phyloP scores from a whole-genome alignment of 2,113 vertebrate species.

The Zosterops hypoxanthus region DNA sequence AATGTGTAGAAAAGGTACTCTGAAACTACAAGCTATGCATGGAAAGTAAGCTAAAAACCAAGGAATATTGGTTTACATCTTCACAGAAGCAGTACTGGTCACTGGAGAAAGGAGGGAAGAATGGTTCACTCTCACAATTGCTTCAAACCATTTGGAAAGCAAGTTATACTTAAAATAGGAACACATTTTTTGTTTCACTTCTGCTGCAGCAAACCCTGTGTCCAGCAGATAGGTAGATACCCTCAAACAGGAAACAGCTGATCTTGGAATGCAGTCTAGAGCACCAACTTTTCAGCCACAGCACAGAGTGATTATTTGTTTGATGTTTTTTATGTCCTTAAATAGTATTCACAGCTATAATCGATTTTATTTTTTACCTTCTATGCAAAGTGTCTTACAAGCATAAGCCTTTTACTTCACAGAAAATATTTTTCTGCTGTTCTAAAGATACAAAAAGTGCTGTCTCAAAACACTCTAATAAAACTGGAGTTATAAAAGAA shows the following conservation, averaged over 20 bases:
- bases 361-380: neutral
- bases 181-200: neutral
- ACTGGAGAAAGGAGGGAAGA: neutral
- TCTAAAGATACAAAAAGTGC: neutral
- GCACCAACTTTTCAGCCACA: neutral
- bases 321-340: neutral
- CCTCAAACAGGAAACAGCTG: fast-evolving
- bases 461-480: neutral
- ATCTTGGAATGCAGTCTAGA: neutral
- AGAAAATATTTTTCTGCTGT: neutral
- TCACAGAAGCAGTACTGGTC: neutral
- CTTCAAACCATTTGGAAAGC: neutral
- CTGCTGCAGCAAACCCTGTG: neutral
- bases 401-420: neutral
- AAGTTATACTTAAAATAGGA: neutral
- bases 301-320: neutral
- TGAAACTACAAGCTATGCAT: neutral
- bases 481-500: neutral
- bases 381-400: neutral
- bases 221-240: neutral
- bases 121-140: fast-evolving
- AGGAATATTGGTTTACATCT: neutral
- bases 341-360: neutral
- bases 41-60: neutral
- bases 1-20: fast-evolving